Evolutionary conservation across 2,797 vertebrate genomes (phyloP).

Genomic region (Enteromius radiatus): DNA sequence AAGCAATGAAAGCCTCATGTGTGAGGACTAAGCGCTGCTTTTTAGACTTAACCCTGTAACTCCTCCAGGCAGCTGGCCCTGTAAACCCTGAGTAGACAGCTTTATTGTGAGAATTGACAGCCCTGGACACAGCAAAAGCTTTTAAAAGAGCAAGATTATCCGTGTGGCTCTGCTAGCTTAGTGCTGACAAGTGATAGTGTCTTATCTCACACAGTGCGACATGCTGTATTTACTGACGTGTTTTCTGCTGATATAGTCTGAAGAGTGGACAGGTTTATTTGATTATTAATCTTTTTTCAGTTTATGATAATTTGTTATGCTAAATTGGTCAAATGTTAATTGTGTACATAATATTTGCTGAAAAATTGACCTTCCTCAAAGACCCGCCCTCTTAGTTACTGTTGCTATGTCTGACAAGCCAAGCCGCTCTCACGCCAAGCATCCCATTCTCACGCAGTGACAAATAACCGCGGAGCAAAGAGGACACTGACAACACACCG

Average conservation of each 20-base stretch:
- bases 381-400: not conserved
- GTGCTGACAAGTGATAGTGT: constrained; percentile 15
- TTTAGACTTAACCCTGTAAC: constrained; percentile 22
- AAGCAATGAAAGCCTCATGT: not conserved
- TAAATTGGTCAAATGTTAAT: not conserved
- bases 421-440: not conserved
- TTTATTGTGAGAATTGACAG: constrained; percentile 30
- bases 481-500: too few relatives aligned
- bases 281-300: not conserved
- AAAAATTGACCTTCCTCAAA: not conserved
- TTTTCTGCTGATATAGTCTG: constrained; percentile 12
- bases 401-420: not conserved
- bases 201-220: constrained; percentile 7
- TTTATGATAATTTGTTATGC: not conserved
- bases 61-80: not conserved
- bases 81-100: constrained; percentile 30
- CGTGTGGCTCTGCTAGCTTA: constrained; percentile 6
- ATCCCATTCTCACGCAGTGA: not conserved
- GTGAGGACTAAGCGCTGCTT: not conserved
- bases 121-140: not conserved
- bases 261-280: constrained; percentile 12
- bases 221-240: not conserved
- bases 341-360: not conserved
- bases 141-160: constrained; percentile 36
- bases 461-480: not conserved